These are phyloP conservation scores for Acrocephalus arundinaceus DNA, from an alignment of 2,113 vertebrate genomes.

Conservation along the genomic window DNA sequence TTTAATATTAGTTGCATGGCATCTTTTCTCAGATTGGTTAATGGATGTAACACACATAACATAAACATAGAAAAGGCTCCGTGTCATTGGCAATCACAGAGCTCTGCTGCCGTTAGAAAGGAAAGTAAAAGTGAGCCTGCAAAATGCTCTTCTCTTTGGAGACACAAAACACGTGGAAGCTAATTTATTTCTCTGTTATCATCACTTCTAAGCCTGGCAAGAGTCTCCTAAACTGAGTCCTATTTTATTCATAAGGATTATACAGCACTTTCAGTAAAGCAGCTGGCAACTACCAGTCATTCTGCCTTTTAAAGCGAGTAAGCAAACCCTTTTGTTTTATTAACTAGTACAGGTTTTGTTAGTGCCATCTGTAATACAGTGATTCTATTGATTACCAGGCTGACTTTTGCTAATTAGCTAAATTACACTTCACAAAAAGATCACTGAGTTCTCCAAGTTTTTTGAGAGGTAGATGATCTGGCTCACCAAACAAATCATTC, in stretches of 20 bases:
- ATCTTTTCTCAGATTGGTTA: neutral
- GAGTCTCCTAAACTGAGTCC: neutral
- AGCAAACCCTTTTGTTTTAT: slow-evolving; percentile 18
- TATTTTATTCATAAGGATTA: slow-evolving; percentile 46
- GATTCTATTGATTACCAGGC: neutral
- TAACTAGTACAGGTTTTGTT: slow-evolving; percentile 1
- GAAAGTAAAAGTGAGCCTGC: neutral
- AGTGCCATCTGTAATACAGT: neutral
- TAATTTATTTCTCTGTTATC: neutral
- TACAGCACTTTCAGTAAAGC: neutral
- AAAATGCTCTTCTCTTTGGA: neutral
- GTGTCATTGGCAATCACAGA: neutral
- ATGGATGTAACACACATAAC: neutral
- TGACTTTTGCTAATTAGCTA: neutral
- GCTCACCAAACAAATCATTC: neutral
- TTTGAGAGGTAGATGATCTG: neutral
- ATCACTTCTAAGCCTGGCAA: neutral
- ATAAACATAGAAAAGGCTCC: neutral
- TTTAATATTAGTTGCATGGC: neutral
- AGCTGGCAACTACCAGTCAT: neutral
- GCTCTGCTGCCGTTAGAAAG: neutral
- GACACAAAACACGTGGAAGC: neutral
- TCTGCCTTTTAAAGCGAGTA: slow-evolving; percentile 3
- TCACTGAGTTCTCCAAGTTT: neutral
- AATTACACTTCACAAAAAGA: neutral